phyloP scores from a whole-genome alignment of 2,888 invertebrate genomes.

The Stratiomys singularior region DNA sequence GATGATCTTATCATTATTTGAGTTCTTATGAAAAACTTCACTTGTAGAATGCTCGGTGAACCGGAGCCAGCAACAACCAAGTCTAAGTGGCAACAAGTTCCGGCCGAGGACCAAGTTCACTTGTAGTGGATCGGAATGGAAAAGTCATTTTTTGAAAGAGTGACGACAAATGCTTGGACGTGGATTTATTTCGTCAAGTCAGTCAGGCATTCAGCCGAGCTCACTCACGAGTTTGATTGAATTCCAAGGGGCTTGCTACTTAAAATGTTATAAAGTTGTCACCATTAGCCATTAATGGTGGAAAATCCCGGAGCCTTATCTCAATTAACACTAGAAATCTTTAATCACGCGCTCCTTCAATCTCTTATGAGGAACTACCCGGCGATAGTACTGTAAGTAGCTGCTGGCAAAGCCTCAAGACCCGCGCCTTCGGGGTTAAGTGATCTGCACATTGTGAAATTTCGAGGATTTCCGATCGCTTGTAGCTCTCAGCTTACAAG shows the following conservation, averaged over 20 bases:
- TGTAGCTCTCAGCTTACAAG: no score
- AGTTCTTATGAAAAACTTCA: background rate
- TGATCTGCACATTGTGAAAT: background rate
- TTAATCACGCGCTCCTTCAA: constrained; percentile 53
- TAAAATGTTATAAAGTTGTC: constrained; percentile 47
- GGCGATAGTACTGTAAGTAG: background rate
- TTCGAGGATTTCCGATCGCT: background rate
- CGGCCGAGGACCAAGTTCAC: constrained; percentile 22
- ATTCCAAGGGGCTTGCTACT: constrained; percentile 7
- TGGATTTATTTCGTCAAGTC: constrained; percentile 31
- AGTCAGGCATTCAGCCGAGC: constrained; percentile 2
- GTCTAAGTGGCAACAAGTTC: background rate
- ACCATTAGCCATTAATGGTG: constrained; percentile 40
- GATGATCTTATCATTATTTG: constrained; percentile 27
- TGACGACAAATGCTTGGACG: background rate
- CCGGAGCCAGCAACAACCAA: background rate
- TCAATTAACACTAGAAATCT: constrained; percentile 56
- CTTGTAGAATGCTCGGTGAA: constrained; percentile 6
- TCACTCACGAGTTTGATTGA: constrained; percentile 24
- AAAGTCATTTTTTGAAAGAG: background rate
- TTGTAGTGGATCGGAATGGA: background rate
- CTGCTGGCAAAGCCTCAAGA: background rate
- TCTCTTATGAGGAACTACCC: constrained; percentile 21
- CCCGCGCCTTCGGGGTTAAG: background rate
- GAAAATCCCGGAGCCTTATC: constrained; percentile 49